These are phyloP conservation scores for Schizopygopsis malacanthus DNA, from an alignment of 2,797 vertebrate species.

Conservation along the genomic window DNA sequence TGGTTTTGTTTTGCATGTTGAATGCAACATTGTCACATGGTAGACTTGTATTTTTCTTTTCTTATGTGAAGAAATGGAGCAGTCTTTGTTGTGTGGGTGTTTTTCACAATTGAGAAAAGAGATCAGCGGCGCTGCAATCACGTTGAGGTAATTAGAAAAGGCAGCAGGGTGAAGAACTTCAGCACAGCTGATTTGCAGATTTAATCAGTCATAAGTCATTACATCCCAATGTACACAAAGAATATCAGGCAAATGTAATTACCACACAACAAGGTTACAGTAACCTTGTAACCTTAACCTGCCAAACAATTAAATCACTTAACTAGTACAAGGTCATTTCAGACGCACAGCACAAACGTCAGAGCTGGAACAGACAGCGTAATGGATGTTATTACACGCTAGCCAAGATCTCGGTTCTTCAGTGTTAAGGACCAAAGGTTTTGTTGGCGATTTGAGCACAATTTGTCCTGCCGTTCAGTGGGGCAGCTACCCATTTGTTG, in stretches of 20 bases:
- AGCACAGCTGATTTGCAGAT: constrained; percentile 27
- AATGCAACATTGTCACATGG: background rate
- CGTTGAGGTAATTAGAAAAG: constrained; percentile 36
- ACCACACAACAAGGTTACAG: background rate
- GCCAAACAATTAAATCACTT: constrained; percentile 14
- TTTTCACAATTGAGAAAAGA: constrained; percentile 3
- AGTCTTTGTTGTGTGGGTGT: constrained; percentile 2
- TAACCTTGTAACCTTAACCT: background rate
- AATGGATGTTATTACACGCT: background rate
- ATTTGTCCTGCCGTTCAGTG: background rate
- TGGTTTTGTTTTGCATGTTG: background rate
- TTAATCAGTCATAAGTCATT: constrained; percentile 39
- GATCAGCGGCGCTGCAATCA: constrained; percentile 21
- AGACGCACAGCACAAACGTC: background rate
- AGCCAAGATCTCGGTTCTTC: background rate
- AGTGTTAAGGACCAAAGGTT: background rate
- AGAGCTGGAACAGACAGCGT: background rate
- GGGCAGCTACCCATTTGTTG: background rate
- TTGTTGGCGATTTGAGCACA: background rate
- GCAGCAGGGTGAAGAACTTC: constrained; percentile 30
- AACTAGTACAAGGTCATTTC: constrained; percentile 3
- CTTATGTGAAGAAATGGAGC: background rate
- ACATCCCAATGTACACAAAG: constrained; percentile 5
- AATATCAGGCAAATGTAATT: constrained; percentile 31
- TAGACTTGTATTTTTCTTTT: constrained; percentile 2